Evolutionary conservation across 1,140 invertebrate genomes (phyloP).

Genomic region (Leptinotarsa undecemlineata): DNA sequence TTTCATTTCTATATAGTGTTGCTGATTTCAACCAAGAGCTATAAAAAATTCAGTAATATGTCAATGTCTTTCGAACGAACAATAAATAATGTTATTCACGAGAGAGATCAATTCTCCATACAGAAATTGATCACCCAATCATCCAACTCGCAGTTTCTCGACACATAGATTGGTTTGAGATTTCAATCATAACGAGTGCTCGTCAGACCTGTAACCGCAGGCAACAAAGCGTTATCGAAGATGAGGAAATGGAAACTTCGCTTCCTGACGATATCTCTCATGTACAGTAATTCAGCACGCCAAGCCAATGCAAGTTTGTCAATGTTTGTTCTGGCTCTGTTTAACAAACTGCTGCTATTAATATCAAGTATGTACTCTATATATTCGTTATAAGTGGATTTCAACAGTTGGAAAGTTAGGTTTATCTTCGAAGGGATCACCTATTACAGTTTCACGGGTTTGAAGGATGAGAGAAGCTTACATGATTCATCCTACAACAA

Average conservation of each 20-base stretch:
- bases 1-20: too few relatives aligned
- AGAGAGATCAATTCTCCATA: too few relatives aligned
- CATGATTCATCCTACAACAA: too few relatives aligned
- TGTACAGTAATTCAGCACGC: constrained; percentile 9
- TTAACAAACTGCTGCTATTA: constrained; percentile 21
- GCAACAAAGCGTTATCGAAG: constrained; percentile 9
- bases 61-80: too few relatives aligned
- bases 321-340: constrained; percentile 16
- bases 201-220: neutral
- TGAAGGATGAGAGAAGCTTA: too few relatives aligned
- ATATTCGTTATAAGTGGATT: constrained; percentile 14
- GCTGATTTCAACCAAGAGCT: too few relatives aligned
- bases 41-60: too few relatives aligned
- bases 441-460: neutral
- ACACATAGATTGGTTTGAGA: too few relatives aligned
- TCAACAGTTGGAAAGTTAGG: constrained; percentile 13
- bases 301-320: constrained; percentile 23
- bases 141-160: too few relatives aligned
- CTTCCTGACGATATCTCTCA: constrained; percentile 15
- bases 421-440: neutral
- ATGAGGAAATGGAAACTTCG: neutral
- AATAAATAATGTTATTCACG: too few relatives aligned
- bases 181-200: too few relatives aligned
- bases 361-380: constrained; percentile 20
- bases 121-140: too few relatives aligned